Conservation (phyloP, 2,797 vertebrate genomes). For the Pseudochirops cupreus region DNA sequence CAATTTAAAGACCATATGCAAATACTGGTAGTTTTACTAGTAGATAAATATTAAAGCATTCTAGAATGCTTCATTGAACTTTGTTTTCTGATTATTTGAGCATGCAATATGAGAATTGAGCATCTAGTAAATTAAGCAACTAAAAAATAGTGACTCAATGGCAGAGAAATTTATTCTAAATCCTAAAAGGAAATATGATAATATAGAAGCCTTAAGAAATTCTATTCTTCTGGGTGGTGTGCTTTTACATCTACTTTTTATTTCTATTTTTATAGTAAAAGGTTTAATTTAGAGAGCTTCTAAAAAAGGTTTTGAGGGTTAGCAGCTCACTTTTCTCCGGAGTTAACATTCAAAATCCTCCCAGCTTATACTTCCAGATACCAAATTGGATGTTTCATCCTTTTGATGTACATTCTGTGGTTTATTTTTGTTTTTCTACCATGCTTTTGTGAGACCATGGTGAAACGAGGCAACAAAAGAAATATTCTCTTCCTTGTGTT, state of each 20-base stretch:
- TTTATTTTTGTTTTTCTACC: neutral
- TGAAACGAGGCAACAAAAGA: neutral
- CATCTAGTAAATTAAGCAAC: neutral
- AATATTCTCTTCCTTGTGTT: conserved; percentile 18
- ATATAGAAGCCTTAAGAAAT: neutral
- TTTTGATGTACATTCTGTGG: neutral
- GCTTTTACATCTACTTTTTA: neutral
- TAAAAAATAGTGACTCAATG: neutral
- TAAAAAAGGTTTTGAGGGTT: neutral
- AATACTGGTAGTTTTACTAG: too few species aligned
- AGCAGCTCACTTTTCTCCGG: neutral
- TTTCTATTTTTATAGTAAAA: neutral
- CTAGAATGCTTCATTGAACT: neutral
- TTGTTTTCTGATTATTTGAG: neutral
- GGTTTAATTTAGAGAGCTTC: neutral
- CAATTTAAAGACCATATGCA: neutral
- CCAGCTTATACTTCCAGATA: conserved; percentile 6
- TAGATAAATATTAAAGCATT: neutral
- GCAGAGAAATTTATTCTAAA: neutral
- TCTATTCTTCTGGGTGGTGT: neutral
- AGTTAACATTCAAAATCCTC: conserved; percentile 35
- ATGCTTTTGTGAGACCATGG: neutral
- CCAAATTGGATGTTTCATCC: neutral
- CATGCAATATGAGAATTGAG: neutral
- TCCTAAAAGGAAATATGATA: neutral